These are phyloP conservation scores for Pyrocephalus nanus DNA, from an alignment of 2,797 vertebrate genomes.

Conservation along the genomic window DNA sequence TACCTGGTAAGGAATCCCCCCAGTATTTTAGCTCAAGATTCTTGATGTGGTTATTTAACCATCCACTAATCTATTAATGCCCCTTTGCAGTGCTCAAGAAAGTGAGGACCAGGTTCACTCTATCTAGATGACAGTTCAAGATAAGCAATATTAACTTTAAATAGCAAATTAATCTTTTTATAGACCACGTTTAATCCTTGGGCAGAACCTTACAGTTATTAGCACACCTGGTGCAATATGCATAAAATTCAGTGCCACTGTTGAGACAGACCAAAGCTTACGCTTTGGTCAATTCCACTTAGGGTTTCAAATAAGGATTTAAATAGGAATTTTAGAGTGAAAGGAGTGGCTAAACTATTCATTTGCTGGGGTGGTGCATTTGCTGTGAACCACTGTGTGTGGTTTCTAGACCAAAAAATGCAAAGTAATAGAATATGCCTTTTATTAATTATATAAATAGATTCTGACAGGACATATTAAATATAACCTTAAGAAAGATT, in stretches of 20 bases:
- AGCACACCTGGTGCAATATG: constrained; percentile 2
- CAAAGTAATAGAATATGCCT: not conserved
- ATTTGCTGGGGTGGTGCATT: not conserved
- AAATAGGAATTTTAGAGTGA: not conserved
- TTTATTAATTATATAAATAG: not conserved
- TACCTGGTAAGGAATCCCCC: not conserved
- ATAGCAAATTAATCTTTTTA: constrained; percentile 49
- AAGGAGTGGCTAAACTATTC: not conserved
- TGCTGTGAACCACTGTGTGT: not conserved
- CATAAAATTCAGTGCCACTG: not conserved
- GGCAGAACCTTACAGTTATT: constrained; percentile 8
- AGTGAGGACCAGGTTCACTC: not conserved
- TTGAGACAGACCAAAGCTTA: constrained; percentile 6
- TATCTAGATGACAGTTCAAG: constrained; percentile 21
- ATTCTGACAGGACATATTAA: not conserved
- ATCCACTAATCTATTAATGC: not conserved
- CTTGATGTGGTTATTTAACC: not conserved
- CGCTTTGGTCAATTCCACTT: not conserved
- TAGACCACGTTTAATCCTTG: constrained; percentile 22
- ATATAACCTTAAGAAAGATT: not conserved
- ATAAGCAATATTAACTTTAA: constrained; percentile 52
- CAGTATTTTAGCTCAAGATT: not conserved
- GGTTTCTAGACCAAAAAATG: not conserved
- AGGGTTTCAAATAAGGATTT: constrained; percentile 1
- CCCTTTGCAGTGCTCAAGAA: not conserved